phyloP scores from a whole-genome alignment of 2,797 vertebrate genomes.

The Coregonus sp. region DNA sequence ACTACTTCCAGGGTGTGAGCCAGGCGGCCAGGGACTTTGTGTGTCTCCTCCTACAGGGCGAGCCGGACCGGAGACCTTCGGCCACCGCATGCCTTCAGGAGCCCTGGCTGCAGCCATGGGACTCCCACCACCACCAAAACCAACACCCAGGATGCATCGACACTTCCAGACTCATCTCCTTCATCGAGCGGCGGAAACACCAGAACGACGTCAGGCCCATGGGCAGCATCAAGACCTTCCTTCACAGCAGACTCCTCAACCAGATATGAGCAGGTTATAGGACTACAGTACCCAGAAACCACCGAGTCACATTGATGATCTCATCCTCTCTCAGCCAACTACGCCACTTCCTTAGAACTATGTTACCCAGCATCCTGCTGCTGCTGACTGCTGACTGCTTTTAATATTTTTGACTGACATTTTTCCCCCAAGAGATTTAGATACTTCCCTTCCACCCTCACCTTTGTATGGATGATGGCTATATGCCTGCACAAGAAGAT shows the following conservation, averaged over 20 bases:
- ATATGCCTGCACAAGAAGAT: conserved; percentile 70
- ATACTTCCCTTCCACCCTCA: conserved; percentile 15
- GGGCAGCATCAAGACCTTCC: conserved; percentile 86
- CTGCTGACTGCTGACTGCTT: conserved; percentile 78
- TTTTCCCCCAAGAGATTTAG: background rate
- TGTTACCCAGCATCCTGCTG: conserved; percentile 80
- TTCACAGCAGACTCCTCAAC: conserved; percentile 89
- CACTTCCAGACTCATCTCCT: conserved; percentile 90
- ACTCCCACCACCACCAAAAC: conserved; percentile 35
- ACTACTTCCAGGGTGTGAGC: conserved; percentile 93
- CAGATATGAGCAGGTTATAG: conserved; percentile 26
- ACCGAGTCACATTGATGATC: conserved; percentile 63
- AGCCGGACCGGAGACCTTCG: conserved; percentile 83
- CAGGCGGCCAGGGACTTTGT: conserved; percentile 90
- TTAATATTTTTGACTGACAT: conserved; percentile 52
- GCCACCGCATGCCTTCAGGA: conserved; percentile 85
- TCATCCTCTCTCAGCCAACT: conserved; percentile 87
- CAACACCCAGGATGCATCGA: conserved; percentile 76
- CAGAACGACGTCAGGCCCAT: conserved; percentile 91
- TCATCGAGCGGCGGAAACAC: conserved; percentile 95
- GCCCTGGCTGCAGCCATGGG: conserved; percentile 86
- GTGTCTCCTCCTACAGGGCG: conserved; percentile 86
- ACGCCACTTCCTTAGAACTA: conserved; percentile 10
- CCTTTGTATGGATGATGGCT: conserved; percentile 46
- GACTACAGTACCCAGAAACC: conserved; percentile 27